Conservation (phyloP, 2,888 invertebrate species). For the Drosophila percnosoma region DNA sequence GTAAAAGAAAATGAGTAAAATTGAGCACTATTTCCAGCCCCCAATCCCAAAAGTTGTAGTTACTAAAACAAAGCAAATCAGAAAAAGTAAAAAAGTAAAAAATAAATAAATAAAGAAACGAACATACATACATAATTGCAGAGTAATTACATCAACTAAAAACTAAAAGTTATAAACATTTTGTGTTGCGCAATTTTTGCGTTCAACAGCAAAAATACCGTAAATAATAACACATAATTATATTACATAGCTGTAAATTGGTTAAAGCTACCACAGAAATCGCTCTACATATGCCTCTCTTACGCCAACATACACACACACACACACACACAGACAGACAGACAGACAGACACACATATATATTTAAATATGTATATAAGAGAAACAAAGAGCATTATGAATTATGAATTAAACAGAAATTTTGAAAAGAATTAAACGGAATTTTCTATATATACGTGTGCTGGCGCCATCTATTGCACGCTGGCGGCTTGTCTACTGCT, state of each 20-base stretch:
- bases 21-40: slow-evolving; percentile 69
- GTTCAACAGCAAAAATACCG: slow-evolving; percentile 18
- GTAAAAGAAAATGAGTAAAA: slow-evolving; percentile 22
- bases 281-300: slow-evolving; percentile 46
- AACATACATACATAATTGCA: slow-evolving; percentile 16
- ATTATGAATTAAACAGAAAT: slow-evolving; percentile 73
- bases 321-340: slow-evolving; percentile 5
- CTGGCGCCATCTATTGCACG: slow-evolving; percentile 35
- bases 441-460: not conserved
- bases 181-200: slow-evolving; percentile 69
- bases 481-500: not conserved
- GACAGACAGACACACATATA: slow-evolving; percentile 22
- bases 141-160: slow-evolving; percentile 23
- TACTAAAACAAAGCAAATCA: slow-evolving; percentile 11
- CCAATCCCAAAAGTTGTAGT: slow-evolving; percentile 46
- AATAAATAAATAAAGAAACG: not conserved
- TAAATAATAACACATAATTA: slow-evolving; percentile 17
- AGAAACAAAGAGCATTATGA: slow-evolving; percentile 69
- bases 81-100: not conserved
- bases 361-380: slow-evolving; percentile 61
- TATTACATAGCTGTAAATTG: slow-evolving; percentile 51
- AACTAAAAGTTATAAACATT: slow-evolving; percentile 64
- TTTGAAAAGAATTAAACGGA: slow-evolving; percentile 57
- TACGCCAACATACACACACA: not conserved
- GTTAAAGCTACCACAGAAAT: slow-evolving; percentile 45